phyloP scores from a whole-genome alignment of 92 coral and sea anemone genomes.

The Porites cylindrica region DNA sequence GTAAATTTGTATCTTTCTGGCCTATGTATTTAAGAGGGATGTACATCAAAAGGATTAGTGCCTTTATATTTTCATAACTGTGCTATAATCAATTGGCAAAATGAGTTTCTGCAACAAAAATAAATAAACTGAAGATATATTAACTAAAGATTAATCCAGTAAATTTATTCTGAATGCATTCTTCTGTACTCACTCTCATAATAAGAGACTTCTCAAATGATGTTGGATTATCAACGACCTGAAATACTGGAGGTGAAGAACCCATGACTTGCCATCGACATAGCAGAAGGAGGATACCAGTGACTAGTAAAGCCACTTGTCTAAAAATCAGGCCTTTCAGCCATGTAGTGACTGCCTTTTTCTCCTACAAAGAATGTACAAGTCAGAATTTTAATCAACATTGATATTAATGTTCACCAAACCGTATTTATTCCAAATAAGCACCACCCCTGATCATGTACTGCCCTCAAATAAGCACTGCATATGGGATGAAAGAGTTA shows the following conservation, averaged over 20 bases:
- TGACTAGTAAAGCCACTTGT: slow-evolving; percentile 59
- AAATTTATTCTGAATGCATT: too few species aligned
- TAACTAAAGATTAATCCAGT: too few species aligned
- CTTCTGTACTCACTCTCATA: slow-evolving; percentile 63
- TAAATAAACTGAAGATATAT: too few species aligned
- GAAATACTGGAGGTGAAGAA: slow-evolving; percentile 82
- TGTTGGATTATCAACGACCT: slow-evolving; percentile 92
- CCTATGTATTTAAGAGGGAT: too few species aligned
- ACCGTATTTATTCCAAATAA: neutral
- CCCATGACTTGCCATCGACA: slow-evolving; percentile 94
- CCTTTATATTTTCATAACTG: too few species aligned
- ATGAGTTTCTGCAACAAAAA: too few species aligned
- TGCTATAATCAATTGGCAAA: too few species aligned
- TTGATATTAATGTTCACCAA: neutral
- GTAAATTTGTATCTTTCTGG: too few species aligned
- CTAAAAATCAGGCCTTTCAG: slow-evolving; percentile 70
- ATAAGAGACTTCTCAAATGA: slow-evolving; percentile 85
- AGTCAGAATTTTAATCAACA: neutral
- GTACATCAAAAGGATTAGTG: too few species aligned
- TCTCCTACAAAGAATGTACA: neutral
- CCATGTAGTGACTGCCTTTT: neutral
- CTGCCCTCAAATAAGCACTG: too few species aligned
- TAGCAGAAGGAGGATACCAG: slow-evolving; percentile 77
- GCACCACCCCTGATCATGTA: too few species aligned
- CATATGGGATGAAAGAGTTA: too few species aligned